Conservation (phyloP, 2,113 vertebrate species). For the Sturnus vulgaris region DNA sequence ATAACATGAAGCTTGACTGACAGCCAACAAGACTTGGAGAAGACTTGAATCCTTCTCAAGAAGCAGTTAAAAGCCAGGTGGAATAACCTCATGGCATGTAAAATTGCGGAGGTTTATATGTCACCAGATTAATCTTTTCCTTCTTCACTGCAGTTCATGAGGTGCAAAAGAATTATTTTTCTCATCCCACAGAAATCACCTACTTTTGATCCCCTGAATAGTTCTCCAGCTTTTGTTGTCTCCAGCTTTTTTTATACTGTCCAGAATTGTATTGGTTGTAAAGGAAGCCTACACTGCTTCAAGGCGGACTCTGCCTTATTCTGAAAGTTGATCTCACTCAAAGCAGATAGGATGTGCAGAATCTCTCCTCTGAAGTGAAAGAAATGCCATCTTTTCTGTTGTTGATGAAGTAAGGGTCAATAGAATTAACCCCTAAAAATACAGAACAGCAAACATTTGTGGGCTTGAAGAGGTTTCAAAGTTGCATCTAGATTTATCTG, state of each 20-base stretch:
- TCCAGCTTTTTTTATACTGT: not conserved
- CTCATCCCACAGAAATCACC: not conserved
- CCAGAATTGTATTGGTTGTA: not conserved
- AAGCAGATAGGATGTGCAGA: not conserved
- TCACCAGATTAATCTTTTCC: not conserved
- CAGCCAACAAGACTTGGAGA: not conserved
- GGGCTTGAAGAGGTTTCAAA: not conserved
- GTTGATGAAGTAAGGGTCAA: not conserved
- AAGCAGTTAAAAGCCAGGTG: not conserved
- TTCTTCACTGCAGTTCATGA: not conserved
- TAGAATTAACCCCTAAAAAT: not conserved
- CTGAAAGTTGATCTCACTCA: not conserved
- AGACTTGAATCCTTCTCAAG: not conserved
- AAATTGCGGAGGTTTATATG: not conserved
- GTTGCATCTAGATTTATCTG: not conserved
- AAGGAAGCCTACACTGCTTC: not conserved
- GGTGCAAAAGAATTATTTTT: not conserved
- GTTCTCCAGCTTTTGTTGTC: not conserved
- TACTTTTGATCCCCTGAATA: not conserved
- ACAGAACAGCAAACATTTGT: not conserved
- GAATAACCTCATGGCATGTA: not conserved
- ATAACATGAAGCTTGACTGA: not conserved
- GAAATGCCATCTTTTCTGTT: not conserved
- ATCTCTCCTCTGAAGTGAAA: not conserved
- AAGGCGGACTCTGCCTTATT: not conserved